A percentile compares a stretch with the other conserved stretches of the same genome.
Evolutionary conservation across 2,797 vertebrate species (phyloP).

Genomic region (Sebastes melanostomus): DNA sequence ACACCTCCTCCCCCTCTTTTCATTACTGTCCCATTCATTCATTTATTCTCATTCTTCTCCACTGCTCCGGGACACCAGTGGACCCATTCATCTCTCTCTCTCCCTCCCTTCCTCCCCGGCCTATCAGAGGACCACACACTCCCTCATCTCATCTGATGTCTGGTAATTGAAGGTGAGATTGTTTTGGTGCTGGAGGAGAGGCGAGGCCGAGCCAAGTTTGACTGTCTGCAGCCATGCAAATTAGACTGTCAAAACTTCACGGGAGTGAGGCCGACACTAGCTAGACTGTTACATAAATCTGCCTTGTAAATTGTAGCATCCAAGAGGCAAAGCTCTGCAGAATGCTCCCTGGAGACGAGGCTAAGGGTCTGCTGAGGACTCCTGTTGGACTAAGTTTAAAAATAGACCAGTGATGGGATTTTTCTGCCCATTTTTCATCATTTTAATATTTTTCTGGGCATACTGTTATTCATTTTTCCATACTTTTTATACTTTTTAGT

Average conservation of each 20-base stretch:
- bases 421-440: neutral
- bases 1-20: conserved; percentile 55
- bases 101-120: conserved; percentile 20
- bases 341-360: conserved; percentile 25
- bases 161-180: conserved; percentile 69
- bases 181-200: conserved; percentile 28
- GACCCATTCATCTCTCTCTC: conserved; percentile 51
- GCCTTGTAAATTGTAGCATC: conserved; percentile 36
- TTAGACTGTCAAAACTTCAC: conserved; percentile 55
- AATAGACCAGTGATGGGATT: neutral
- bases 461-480: neutral
- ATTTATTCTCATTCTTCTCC: conserved; percentile 54
- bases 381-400: conserved; percentile 7
- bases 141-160: conserved; percentile 57
- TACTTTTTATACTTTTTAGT: neutral
- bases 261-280: conserved; percentile 16
- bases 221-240: conserved; percentile 53
- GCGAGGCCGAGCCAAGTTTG: conserved; percentile 5
- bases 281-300: conserved; percentile 51
- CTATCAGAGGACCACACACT: conserved; percentile 57
- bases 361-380: conserved; percentile 17
- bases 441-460: neutral
- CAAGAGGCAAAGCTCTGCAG: conserved; percentile 9
- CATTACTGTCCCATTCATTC: conserved; percentile 68
- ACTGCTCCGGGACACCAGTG: conserved; percentile 44